Conservation (phyloP, 2,113 vertebrate species). For the Corvus moneduloides region DNA sequence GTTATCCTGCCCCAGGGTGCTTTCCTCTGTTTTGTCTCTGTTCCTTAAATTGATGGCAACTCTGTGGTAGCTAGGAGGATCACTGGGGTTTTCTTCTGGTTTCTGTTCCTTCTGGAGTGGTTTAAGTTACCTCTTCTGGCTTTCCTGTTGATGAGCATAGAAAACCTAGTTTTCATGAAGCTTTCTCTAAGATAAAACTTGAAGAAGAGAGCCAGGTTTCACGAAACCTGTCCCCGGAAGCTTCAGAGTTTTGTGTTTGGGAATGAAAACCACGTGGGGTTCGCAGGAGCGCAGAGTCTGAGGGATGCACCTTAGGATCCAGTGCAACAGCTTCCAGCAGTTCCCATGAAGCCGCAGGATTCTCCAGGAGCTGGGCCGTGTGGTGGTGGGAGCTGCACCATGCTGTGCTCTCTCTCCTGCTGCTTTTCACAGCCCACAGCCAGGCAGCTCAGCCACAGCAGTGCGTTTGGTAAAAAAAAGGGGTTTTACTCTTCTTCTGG, state of each 20-base stretch:
- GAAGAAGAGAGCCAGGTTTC: not conserved
- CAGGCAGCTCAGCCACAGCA: not conserved
- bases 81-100: not conserved
- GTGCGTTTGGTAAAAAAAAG: not conserved
- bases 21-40: not conserved
- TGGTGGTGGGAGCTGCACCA: not conserved
- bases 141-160: not conserved
- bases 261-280: not conserved
- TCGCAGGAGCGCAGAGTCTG: not conserved
- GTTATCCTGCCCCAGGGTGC: not conserved
- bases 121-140: not conserved
- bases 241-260: not conserved
- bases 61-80: not conserved
- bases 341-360: not conserved
- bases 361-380: not conserved
- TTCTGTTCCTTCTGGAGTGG: not conserved
- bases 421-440: not conserved
- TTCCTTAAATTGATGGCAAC: not conserved
- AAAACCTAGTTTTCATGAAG: not conserved
- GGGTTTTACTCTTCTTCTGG: not conserved
- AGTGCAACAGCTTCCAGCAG: not conserved
- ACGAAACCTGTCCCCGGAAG: not conserved
- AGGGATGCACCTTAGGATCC: not conserved
- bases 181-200: not conserved
- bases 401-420: not conserved